Evolutionary conservation across 2,113 vertebrate species (phyloP).

Genomic region (Polypterus bichir): DNA sequence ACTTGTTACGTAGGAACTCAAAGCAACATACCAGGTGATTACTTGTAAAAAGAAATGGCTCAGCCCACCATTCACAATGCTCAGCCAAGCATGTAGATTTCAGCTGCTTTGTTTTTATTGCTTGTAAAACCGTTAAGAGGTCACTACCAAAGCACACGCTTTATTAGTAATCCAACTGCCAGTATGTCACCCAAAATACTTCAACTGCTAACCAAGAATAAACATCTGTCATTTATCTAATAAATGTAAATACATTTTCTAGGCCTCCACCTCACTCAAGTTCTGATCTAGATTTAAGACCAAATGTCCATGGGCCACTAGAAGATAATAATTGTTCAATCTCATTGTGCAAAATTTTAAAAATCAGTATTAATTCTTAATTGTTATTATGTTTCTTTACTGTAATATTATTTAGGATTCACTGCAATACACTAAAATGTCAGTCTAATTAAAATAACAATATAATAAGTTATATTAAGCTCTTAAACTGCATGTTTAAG

Average conservation of each 20-base stretch:
- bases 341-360: no score
- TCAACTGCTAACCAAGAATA: background rate
- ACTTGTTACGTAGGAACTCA: no score
- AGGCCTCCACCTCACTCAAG: no score
- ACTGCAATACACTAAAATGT: no score
- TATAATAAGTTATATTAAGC: no score
- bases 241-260: background rate
- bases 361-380: no score
- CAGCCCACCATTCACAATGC: constrained; percentile 1
- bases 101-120: background rate
- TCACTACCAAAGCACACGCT: background rate
- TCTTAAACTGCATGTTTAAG: no score
- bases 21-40: background rate
- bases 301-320: no score
- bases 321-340: no score
- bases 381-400: no score
- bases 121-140: background rate
- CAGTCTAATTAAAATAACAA: no score
- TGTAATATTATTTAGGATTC: no score
- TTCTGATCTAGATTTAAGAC: background rate
- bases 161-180: background rate
- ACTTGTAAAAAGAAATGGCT: background rate
- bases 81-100: background rate
- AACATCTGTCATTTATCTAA: background rate
- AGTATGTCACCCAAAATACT: background rate